phyloP scores from a whole-genome alignment of 2,888 invertebrate species.

The Tethea ocularis region DNA sequence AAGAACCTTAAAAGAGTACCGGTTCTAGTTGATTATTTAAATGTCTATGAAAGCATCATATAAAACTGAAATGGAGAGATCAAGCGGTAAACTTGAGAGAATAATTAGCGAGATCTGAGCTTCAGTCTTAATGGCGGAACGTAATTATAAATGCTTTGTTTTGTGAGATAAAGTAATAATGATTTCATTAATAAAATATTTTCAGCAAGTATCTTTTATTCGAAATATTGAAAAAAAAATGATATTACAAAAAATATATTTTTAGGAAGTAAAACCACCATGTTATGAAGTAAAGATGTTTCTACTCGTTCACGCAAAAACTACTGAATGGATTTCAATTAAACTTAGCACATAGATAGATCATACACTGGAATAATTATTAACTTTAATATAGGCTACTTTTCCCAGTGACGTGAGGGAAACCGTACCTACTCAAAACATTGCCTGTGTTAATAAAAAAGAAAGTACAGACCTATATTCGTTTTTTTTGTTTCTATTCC shows the following conservation, averaged over 20 bases:
- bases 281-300: no score
- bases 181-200: background rate
- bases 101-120: conserved; percentile 53
- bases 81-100: conserved; percentile 60
- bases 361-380: no score
- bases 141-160: conserved; percentile 26
- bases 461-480: background rate
- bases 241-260: no score
- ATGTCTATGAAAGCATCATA: conserved; percentile 22
- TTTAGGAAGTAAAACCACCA: no score
- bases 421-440: background rate
- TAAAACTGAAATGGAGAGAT: conserved; percentile 45
- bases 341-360: no score
- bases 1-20: background rate
- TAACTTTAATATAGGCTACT: no score
- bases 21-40: conserved; percentile 7
- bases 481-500: background rate
- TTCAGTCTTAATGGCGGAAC: conserved; percentile 22
- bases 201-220: background rate
- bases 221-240: no score
- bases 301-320: no score
- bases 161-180: conserved; percentile 13
- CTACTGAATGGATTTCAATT: no score
- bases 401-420: no score
- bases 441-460: background rate